Evolutionary conservation across 2,113 vertebrate species (phyloP).

Genomic region (Saccopteryx leptura): DNA sequence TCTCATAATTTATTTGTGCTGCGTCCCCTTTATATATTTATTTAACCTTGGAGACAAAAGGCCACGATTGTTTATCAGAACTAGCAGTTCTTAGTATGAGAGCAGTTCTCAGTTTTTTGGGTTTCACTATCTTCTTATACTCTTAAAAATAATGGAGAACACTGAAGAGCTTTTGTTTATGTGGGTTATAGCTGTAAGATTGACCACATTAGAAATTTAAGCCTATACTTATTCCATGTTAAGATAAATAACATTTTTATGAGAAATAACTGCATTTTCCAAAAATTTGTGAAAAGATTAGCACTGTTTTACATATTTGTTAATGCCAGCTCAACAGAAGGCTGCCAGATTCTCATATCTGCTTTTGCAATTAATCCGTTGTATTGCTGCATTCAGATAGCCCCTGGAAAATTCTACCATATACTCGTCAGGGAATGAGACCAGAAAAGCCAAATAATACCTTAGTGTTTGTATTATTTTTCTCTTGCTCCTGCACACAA

Average conservation of each 20-base stretch:
- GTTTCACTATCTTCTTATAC: background rate
- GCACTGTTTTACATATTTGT: background rate
- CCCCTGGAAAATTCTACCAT: background rate
- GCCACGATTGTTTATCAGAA: background rate
- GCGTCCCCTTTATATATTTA: background rate
- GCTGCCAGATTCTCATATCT: background rate
- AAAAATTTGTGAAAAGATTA: background rate
- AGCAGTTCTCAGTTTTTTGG: background rate
- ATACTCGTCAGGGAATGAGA: background rate
- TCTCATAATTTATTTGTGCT: background rate
- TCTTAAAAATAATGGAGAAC: background rate
- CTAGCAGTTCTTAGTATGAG: background rate
- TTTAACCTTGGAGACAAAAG: background rate
- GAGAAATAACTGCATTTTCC: constrained; percentile 34
- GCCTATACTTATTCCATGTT: background rate
- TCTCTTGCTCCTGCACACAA: background rate
- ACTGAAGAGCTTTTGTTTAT: background rate
- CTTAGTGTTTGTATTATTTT: background rate
- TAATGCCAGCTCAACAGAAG: background rate
- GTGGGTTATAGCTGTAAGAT: constrained; percentile 15
- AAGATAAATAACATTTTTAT: constrained; percentile 36
- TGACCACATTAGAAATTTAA: background rate
- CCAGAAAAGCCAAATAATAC: background rate
- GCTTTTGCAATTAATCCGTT: background rate
- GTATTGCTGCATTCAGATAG: background rate